Evolutionary conservation across 35 echinoderm and acorn worm species (phyloP), one percentile per base, ranked within the genome.

Genomic region (Chiridota heheva): DNA sequence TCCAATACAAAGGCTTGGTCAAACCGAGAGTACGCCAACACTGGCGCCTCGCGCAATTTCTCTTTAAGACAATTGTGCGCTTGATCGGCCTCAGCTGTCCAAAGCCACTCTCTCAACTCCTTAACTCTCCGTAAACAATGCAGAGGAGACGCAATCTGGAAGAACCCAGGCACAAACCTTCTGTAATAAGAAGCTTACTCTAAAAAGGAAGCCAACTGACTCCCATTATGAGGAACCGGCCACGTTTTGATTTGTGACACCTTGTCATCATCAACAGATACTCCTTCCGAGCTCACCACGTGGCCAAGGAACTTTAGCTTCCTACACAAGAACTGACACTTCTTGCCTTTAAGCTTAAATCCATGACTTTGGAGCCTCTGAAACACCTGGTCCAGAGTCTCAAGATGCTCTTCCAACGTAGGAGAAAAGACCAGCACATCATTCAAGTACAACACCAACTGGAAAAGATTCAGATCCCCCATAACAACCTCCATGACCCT

Each of bases 291-390:
- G 27, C n/a, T 29, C 7, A 85, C 49, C 2, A 58, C 44, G 38
- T 85, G 82, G 2, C 82, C 82, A 5, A 76, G 37, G 29, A 77
- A 53, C 48, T 75, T 38, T 4, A 49, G n/a, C 26, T 41, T 2
- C n/a, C n/a, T 4, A 33, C 38, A 4, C 13, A 83, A 25, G 1
- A 83, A 27, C 7, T 44, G 4, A 51, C 80, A 83, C 42, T 83
- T 83, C 39, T 83, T 72, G 0, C 80, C 80, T 41, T 83, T 83
- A 34, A 83, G 20, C 30, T 83, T 83, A n/a, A 83, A 45, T 1
- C 63, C 80, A 51, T 83, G 12, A 1, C 28, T 1, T 10, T 17
- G 5, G 1, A 83, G 33, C 63, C 80, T 76, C 2, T 33, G 1
- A 8, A 83, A 46, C 15, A 83, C 80, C 24, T 22, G 1, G 7